These are phyloP conservation scores for Saturnia pavonia DNA, from an alignment of 2,888 invertebrate species.

Conservation along the genomic window DNA sequence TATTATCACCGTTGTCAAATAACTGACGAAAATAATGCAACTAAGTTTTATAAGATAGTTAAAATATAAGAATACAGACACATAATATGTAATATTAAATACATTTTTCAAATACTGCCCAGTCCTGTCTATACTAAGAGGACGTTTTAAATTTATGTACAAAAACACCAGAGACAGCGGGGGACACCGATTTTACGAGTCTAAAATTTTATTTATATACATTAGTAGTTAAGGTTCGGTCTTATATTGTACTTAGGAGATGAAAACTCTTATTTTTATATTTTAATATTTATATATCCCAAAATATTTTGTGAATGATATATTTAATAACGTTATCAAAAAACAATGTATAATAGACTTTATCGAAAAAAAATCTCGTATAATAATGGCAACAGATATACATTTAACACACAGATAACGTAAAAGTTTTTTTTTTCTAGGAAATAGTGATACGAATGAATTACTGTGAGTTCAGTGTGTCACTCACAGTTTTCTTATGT, in stretches of 20 bases:
- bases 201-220: background rate
- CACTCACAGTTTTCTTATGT: background rate
- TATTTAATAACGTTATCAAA: background rate
- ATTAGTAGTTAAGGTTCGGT: background rate
- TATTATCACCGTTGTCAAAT: too few relatives aligned
- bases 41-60: too few relatives aligned
- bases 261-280: background rate
- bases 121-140: background rate
- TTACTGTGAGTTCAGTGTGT: background rate
- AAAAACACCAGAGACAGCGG: background rate
- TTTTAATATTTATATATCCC: background rate
- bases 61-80: slow-evolving; percentile 21
- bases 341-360: background rate
- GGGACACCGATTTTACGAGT: background rate
- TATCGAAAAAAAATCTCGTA: background rate
- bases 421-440: background rate
- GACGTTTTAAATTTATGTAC: slow-evolving; percentile 9
- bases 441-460: background rate
- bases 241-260: background rate
- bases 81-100: background rate
- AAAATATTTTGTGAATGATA: background rate
- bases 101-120: background rate
- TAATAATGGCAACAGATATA: background rate
- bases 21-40: too few relatives aligned
- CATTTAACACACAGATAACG: background rate